Evolutionary conservation across 2,888 invertebrate genomes (phyloP).

Genomic region (Drosophila meridiana): DNA sequence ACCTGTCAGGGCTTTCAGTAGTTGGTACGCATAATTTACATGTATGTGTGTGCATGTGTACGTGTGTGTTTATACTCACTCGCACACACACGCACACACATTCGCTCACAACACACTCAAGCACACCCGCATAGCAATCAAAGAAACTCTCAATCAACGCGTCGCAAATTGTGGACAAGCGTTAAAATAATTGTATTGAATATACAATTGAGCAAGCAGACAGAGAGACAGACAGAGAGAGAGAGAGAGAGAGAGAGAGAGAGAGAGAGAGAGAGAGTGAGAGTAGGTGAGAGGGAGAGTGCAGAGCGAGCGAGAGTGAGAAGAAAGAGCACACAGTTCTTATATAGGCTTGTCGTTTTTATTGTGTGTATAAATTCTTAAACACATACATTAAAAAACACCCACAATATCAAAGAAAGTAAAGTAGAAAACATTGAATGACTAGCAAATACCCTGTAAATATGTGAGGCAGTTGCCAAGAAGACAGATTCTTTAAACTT

Average conservation of each 20-base stretch:
- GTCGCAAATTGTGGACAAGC: slow-evolving; percentile 71
- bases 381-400: slow-evolving; percentile 73
- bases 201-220: slow-evolving; percentile 28
- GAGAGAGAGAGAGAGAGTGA: slow-evolving; percentile 1
- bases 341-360: slow-evolving; percentile 9
- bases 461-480: background rate
- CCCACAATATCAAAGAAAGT: slow-evolving; percentile 29
- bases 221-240: slow-evolving; percentile 4
- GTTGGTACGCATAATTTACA: slow-evolving; percentile 49
- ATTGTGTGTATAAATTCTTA: slow-evolving; percentile 51
- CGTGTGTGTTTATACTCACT: slow-evolving; percentile 22
- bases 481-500: background rate
- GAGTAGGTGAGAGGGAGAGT: slow-evolving; percentile 5
- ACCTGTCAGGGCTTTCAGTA: slow-evolving; percentile 50
- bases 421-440: background rate
- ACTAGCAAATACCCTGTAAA: slow-evolving; percentile 8
- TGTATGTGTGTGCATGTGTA: slow-evolving; percentile 31
- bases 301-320: background rate
- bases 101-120: slow-evolving; percentile 16
- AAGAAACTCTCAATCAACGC: slow-evolving; percentile 79
- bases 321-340: slow-evolving; percentile 6
- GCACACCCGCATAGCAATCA: slow-evolving; percentile 56
- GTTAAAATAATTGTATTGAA: slow-evolving; percentile 63
- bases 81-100: slow-evolving; percentile 2
- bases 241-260: background rate